Evolutionary conservation across 2,797 vertebrate species (phyloP).

Genomic region (Sus cebifrons): DNA sequence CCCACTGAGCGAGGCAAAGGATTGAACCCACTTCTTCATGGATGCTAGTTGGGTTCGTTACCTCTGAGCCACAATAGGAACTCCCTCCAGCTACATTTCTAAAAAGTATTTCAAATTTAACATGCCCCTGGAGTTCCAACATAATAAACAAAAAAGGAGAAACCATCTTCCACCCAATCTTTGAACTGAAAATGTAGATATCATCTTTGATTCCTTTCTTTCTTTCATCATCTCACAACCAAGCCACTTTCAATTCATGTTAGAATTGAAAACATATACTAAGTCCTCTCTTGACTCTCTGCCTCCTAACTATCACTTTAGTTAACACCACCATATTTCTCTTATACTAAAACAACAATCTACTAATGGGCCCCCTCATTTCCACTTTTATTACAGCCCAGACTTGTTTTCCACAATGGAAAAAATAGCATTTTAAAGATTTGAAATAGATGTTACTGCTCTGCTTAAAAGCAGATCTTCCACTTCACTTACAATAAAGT

Average conservation of each 20-base stretch:
- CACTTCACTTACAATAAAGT: not conserved
- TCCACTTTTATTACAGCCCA: not conserved
- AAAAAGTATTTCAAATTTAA: slow-evolving; percentile 15
- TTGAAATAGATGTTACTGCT: not conserved
- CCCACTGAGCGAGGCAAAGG: no score
- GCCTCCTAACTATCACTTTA: not conserved
- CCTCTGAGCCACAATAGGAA: no score
- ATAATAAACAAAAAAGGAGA: not conserved
- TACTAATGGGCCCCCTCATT: not conserved
- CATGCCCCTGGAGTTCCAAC: not conserved
- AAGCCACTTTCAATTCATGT: not conserved
- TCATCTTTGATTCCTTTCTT: slow-evolving; percentile 46
- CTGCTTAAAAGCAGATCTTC: slow-evolving; percentile 39
- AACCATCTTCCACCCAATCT: not conserved
- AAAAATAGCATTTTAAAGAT: slow-evolving; percentile 26
- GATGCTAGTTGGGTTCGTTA: no score
- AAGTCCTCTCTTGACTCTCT: not conserved
- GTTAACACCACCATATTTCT: not conserved
- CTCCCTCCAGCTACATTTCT: not conserved
- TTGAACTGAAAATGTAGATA: not conserved
- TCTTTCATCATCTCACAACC: not conserved
- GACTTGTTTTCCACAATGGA: slow-evolving; percentile 27
- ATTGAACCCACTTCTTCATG: no score
- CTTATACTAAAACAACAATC: not conserved
- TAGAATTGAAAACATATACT: not conserved